These are phyloP conservation scores for Apantesis nais DNA, from an alignment of 2,888 invertebrate species.

Conservation along the genomic window DNA sequence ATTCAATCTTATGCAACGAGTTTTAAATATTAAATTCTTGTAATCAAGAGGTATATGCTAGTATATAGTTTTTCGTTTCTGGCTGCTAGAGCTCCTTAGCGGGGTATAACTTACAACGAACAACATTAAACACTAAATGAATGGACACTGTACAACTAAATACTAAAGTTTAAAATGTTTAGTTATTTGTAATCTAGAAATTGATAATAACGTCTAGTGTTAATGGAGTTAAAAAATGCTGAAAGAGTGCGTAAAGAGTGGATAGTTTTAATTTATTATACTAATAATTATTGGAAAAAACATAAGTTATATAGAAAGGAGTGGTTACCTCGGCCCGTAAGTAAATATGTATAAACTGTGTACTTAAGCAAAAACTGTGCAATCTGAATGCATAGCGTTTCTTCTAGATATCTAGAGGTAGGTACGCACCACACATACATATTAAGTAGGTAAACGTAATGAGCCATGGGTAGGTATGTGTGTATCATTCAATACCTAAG, in stretches of 20 bases:
- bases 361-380: constrained; percentile 18
- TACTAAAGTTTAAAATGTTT: neutral
- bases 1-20: too few relatives aligned
- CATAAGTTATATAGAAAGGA: neutral
- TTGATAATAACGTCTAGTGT: neutral
- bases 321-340: neutral
- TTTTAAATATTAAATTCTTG: too few relatives aligned
- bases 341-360: neutral
- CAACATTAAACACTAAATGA: neutral
- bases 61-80: too few relatives aligned
- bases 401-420: constrained; percentile 11
- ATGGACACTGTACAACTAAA: neutral
- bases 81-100: too few relatives aligned
- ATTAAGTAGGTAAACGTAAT: constrained; percentile 36
- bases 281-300: neutral
- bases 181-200: neutral
- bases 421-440: constrained; percentile 25
- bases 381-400: constrained; percentile 20
- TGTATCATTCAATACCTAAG: constrained; percentile 58
- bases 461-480: constrained; percentile 44
- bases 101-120: too few relatives aligned
- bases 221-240: neutral
- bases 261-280: too few relatives aligned
- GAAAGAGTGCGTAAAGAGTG: neutral
- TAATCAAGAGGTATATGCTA: too few relatives aligned